phyloP scores from a whole-genome alignment of 2,113 vertebrate species.

The Colaptes auratus region DNA sequence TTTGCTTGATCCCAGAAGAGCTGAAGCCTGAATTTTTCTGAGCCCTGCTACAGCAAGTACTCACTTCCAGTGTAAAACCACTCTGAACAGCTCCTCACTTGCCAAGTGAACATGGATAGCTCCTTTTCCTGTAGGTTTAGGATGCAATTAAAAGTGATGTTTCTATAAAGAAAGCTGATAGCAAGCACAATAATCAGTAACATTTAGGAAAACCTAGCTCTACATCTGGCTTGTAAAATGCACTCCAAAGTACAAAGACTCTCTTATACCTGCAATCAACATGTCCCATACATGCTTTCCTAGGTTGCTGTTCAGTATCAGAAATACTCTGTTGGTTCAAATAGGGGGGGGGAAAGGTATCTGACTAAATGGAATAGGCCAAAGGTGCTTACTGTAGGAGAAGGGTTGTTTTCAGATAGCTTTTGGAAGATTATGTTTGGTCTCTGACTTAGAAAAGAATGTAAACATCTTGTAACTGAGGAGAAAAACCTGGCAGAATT shows the following conservation, averaged over 20 bases:
- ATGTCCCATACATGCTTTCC: not conserved
- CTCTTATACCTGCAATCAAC: not conserved
- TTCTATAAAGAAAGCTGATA: not conserved
- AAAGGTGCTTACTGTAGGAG: not conserved
- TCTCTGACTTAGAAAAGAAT: too few relatives aligned
- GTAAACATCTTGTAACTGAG: too few relatives aligned
- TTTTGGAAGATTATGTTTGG: too few relatives aligned
- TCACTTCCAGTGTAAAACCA: not conserved
- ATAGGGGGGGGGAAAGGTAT: accelerated
- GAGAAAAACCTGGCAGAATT: too few relatives aligned
- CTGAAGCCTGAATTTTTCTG: not conserved
- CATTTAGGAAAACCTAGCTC: not conserved
- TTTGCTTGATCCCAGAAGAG: not conserved
- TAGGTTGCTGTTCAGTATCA: not conserved
- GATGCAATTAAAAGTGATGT: not conserved
- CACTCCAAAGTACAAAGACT: not conserved
- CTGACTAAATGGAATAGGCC: not conserved
- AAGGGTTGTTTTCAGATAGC: too few relatives aligned
- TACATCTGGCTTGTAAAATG: not conserved
- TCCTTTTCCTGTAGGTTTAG: not conserved
- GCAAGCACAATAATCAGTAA: not conserved
- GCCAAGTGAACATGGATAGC: not conserved
- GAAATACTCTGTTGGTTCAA: not conserved
- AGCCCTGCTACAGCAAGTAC: not conserved
- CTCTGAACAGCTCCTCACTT: not conserved